Percentiles rank a stretch among this genome's conserved stretches.
Conservation (phyloP, 2,113 vertebrate genomes). For the Lethenteron camtschaticum region DNA sequence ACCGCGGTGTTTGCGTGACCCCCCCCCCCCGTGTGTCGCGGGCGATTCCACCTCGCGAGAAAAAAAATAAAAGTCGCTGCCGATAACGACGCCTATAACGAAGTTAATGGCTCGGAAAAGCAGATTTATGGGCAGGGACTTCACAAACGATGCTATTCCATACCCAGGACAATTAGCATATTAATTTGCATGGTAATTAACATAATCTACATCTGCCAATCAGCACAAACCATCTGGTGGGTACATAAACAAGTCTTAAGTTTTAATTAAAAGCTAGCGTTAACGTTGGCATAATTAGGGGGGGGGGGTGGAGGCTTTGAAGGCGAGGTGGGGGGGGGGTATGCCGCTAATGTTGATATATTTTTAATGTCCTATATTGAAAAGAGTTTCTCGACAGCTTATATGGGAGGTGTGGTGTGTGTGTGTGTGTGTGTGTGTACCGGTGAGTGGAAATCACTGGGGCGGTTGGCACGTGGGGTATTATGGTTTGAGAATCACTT, state of each 20-base stretch:
- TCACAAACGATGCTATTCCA: neutral
- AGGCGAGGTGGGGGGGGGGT: no score
- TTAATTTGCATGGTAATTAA: conserved; percentile 6
- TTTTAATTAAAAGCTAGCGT: conserved; percentile 2
- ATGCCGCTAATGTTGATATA: no score
- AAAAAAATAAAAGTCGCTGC: neutral
- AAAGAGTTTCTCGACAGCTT: no score
- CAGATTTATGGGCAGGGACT: conserved; percentile 5
- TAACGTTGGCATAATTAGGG: conserved; percentile 1
- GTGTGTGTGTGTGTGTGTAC: no score
- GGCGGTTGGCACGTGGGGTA: no score
- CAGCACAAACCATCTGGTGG: conserved; percentile 5
- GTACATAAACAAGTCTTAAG: conserved; percentile 4
- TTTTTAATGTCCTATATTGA: no score
- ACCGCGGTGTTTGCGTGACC: no score
- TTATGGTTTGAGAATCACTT: no score
- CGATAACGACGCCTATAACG: conserved; percentile 1
- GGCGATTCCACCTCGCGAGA: neutral
- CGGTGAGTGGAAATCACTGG: no score
- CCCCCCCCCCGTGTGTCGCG: no score
- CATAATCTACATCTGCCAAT: conserved; percentile 6
- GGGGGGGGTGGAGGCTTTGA: no score
- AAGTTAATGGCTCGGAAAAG: conserved; percentile 5
- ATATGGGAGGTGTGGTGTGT: no score
- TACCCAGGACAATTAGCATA: conserved; percentile 6